phyloP scores from a whole-genome alignment of 2,888 invertebrate species.

The Perizoma affinitatum region DNA sequence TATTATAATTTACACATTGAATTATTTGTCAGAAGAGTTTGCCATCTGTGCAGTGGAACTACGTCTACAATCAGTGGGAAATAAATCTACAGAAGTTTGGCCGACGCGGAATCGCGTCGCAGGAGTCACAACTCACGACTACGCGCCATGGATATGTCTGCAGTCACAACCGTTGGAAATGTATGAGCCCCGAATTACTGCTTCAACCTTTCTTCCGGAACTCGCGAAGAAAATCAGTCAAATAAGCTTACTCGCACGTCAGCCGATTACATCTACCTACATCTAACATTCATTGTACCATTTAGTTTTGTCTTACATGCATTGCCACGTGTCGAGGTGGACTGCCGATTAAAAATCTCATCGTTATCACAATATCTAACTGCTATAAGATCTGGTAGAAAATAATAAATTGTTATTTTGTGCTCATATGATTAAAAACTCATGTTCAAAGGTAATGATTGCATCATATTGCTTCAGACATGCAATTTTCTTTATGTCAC shows the following conservation, averaged over 20 bases:
- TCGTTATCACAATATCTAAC: slow-evolving; percentile 82
- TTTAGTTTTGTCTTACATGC: slow-evolving; percentile 68
- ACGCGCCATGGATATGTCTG: slow-evolving; percentile 70
- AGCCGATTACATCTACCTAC: slow-evolving; percentile 63
- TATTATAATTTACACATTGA: slow-evolving; percentile 62
- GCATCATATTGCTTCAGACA: slow-evolving; percentile 34
- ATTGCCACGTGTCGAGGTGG: slow-evolving; percentile 59
- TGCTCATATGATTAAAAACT: slow-evolving; percentile 64
- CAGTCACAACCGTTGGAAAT: slow-evolving; percentile 78
- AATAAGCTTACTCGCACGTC: slow-evolving; percentile 63
- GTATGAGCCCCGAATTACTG: slow-evolving; percentile 61
- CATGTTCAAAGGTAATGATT: slow-evolving; percentile 43
- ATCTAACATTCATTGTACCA: slow-evolving; percentile 80
- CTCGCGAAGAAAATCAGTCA: slow-evolving; percentile 62
- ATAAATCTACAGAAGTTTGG: slow-evolving; percentile 28
- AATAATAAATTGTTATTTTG: slow-evolving; percentile 76
- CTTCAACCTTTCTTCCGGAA: slow-evolving; percentile 52
- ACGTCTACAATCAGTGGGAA: slow-evolving; percentile 32
- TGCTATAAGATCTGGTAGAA: slow-evolving; percentile 79
- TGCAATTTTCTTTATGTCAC: slow-evolving; percentile 31
- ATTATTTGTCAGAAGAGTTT: slow-evolving; percentile 77
- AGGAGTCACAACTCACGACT: slow-evolving; percentile 1
- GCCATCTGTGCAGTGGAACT: slow-evolving; percentile 61
- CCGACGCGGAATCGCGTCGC: slow-evolving; percentile 20
- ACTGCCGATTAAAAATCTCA: slow-evolving; percentile 79